Conservation (phyloP, 2,113 vertebrate genomes). For the Ceyx cyanopectus region DNA sequence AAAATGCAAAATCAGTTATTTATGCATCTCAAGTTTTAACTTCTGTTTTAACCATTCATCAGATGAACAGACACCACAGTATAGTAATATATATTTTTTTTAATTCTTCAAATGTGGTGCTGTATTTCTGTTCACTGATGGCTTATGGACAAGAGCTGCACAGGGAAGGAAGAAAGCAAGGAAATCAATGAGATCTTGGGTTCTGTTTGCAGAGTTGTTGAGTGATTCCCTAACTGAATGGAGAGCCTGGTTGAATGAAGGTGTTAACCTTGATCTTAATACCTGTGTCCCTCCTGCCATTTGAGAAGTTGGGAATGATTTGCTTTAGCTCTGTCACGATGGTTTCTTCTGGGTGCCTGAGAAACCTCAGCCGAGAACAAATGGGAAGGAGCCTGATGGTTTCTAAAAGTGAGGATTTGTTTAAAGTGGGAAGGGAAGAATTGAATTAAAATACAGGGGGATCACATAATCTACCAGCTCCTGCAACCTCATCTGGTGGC, state of each 20-base stretch:
- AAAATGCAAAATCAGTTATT: conserved; percentile 37
- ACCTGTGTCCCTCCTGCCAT: background rate
- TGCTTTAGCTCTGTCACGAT: background rate
- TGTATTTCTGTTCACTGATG: background rate
- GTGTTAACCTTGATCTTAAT: conserved; percentile 27
- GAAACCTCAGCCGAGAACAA: background rate
- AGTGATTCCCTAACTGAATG: background rate
- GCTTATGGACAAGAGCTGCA: background rate
- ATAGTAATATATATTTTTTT: background rate
- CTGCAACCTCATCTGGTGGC: background rate
- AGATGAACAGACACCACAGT: background rate
- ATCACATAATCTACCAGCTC: background rate
- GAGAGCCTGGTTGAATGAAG: conserved; percentile 21
- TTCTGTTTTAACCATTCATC: conserved; percentile 32
- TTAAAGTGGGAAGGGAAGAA: conserved; percentile 1
- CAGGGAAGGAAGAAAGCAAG: background rate
- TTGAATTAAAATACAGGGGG: background rate
- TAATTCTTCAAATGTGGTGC: background rate
- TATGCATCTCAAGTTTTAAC: conserved; percentile 27
- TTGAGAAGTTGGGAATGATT: background rate
- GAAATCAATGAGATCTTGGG: background rate
- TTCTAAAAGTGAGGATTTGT: conserved; percentile 26
- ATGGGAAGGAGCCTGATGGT: background rate
- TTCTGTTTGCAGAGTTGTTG: background rate
- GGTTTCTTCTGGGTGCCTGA: background rate